Evolutionary conservation across 2,113 vertebrate species (phyloP).

Genomic region (Calyptommatus sinebrachiatus): DNA sequence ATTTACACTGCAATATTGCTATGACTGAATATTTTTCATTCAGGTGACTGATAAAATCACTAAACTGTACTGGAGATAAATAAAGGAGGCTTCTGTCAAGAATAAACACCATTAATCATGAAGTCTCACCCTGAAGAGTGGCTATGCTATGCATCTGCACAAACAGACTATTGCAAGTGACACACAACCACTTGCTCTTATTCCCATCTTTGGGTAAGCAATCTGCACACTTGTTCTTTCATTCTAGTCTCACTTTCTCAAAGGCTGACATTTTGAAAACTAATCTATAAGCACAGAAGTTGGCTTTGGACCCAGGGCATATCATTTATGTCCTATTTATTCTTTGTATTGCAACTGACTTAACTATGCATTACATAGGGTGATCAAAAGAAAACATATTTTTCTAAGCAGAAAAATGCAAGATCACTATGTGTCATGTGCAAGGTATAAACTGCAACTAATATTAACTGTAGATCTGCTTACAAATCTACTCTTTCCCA

Average conservation of each 20-base stretch:
- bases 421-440: too few species aligned
- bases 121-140: constrained; percentile 84
- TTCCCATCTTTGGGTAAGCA: constrained; percentile 26
- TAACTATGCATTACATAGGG: background rate
- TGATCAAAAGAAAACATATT: background rate
- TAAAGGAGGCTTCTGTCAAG: constrained; percentile 99
- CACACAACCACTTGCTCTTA: constrained; percentile 64
- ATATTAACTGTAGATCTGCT: background rate
- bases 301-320: background rate
- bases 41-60: constrained; percentile 99
- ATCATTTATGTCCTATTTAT: background rate
- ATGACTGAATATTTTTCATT: constrained; percentile 99
- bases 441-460: background rate
- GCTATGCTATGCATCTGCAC: constrained; percentile 78
- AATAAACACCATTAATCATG: constrained; percentile 99
- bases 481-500: background rate
- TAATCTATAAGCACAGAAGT: background rate
- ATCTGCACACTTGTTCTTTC: constrained; percentile 1
- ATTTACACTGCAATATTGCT: constrained; percentile 99
- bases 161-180: constrained; percentile 65
- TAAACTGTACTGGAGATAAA: constrained; percentile 99
- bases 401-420: background rate
- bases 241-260: background rate
- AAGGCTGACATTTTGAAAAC: background rate
- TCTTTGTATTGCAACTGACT: background rate